Percentiles rank a stretch among this genome's conserved stretches.
Evolutionary conservation across 2,797 vertebrate species (phyloP).

Genomic region (Luscinia luscinia): DNA sequence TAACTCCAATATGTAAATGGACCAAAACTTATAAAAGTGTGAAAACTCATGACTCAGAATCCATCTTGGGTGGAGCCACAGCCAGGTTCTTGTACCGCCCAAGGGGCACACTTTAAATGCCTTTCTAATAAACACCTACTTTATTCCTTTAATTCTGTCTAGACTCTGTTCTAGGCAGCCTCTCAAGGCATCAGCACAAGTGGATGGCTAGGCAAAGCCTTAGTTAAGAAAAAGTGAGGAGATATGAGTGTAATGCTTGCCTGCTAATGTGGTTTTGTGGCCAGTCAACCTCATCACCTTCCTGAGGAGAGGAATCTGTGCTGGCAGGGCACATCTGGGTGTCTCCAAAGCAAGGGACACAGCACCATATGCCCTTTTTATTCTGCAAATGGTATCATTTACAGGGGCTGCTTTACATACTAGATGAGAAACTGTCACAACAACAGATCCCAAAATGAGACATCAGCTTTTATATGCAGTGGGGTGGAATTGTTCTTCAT

Average conservation of each 20-base stretch:
- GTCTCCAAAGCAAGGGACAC: neutral
- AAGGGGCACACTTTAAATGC: neutral
- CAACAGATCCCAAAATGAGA: neutral
- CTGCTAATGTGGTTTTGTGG: neutral
- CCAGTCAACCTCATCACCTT: neutral
- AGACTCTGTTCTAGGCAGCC: neutral
- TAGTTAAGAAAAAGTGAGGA: neutral
- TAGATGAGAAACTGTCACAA: neutral
- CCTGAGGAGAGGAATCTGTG: neutral
- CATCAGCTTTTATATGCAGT: neutral
- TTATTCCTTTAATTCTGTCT: neutral
- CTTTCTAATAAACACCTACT: neutral
- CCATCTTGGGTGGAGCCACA: neutral
- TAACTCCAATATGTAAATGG: neutral
- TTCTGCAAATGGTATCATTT: neutral
- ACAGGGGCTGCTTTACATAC: neutral
- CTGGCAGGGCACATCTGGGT: neutral
- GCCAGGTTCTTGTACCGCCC: neutral
- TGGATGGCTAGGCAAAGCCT: neutral
- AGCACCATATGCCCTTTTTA: neutral
- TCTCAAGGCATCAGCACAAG: neutral
- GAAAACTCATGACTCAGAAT: accelerated
- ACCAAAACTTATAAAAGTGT: neutral
- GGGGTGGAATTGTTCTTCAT: neutral
- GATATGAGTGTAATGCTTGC: accelerated